Evolutionary conservation across 2,888 invertebrate genomes (phyloP).

Genomic region (Ischnura elegans): DNA sequence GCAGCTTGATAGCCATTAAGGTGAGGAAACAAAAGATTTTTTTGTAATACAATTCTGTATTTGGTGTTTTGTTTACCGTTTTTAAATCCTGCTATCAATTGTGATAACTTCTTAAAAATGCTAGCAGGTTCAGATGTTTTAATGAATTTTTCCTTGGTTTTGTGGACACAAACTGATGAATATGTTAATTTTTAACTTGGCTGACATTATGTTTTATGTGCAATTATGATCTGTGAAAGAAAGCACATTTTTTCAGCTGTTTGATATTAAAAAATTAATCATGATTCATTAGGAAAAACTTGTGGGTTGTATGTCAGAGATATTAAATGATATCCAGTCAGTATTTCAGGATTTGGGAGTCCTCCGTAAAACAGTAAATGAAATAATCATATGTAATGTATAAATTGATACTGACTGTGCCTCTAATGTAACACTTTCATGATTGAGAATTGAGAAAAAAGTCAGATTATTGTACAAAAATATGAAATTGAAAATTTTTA

Average conservation of each 20-base stretch:
- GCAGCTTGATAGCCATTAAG: conserved; percentile 33
- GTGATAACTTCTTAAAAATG: conserved; percentile 59
- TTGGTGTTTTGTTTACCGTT: conserved; percentile 40
- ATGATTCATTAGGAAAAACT: background rate
- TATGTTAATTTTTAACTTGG: background rate
- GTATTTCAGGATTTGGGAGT: background rate
- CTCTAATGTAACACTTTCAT: background rate
- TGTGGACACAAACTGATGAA: background rate
- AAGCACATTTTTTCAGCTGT: background rate
- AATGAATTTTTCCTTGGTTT: conserved; percentile 12
- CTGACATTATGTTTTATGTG: background rate
- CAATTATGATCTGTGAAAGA: background rate
- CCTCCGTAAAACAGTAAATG: background rate
- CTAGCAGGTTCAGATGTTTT: conserved; percentile 29
- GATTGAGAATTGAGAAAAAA: background rate
- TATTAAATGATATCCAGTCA: conserved; percentile 14
- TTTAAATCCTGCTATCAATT: conserved; percentile 60
- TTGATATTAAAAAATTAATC: conserved; percentile 21
- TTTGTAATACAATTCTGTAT: conserved; percentile 30
- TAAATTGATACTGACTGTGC: conserved; percentile 38
- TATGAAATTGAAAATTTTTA: background rate
- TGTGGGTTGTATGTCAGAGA: background rate
- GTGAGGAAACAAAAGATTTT: conserved; percentile 3
- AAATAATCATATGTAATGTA: background rate
- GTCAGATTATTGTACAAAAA: conserved; percentile 31